Conservation (phyloP, 1,140 invertebrate species). For the Pygmarrhopalites habei region DNA sequence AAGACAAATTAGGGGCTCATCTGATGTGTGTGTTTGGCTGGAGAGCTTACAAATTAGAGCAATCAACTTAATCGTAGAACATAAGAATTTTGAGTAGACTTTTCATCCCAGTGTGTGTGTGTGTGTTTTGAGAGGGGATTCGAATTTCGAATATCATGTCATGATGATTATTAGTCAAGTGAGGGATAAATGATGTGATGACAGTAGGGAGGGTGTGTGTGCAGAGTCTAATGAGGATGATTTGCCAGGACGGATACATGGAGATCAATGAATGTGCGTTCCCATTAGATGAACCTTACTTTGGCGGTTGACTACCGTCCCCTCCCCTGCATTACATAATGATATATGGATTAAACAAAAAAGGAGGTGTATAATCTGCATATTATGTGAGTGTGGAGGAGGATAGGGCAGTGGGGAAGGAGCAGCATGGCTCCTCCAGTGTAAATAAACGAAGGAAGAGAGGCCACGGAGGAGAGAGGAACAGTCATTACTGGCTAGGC, state of each 20-base stretch:
- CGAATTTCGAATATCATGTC: not conserved
- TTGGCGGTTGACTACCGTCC: not conserved
- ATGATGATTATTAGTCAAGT: slow-evolving; percentile 3
- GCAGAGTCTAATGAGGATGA: not conserved
- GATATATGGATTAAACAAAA: not conserved
- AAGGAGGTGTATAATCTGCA: not conserved
- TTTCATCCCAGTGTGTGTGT: too few species aligned
- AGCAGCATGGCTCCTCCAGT: too few species aligned
- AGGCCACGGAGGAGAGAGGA: not conserved
- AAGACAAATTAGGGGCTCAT: too few species aligned
- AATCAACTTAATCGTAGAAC: too few species aligned
- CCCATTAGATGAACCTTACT: not conserved
- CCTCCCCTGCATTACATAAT: not conserved
- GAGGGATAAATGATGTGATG: slow-evolving; percentile 7
- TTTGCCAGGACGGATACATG: not conserved
- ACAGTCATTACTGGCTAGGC: slow-evolving; percentile 10
- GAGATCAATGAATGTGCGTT: not conserved
- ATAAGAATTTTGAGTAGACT: too few species aligned
- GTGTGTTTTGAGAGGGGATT: too few species aligned
- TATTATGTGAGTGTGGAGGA: too few species aligned
- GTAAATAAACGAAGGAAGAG: slow-evolving; percentile 19
- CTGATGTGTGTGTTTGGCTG: too few species aligned
- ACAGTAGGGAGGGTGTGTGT: not conserved
- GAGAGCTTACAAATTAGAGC: too few species aligned
- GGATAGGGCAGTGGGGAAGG: too few species aligned